These are phyloP conservation scores for Mercenaria mercenaria DNA, from an alignment of 1,140 invertebrate species.

Conservation along the genomic window DNA sequence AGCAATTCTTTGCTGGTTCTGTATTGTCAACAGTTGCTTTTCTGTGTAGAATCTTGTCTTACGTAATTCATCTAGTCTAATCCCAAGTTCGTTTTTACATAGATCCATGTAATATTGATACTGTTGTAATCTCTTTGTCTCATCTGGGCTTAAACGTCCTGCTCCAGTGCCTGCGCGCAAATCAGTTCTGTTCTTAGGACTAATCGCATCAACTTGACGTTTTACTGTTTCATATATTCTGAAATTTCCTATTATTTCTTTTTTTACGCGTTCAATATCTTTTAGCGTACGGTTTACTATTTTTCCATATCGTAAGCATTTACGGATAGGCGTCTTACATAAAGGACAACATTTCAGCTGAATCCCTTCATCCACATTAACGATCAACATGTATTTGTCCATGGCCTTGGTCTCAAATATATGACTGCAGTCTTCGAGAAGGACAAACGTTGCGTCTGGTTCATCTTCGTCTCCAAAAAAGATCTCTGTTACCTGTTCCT, in stretches of 20 bases:
- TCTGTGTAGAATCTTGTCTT: not conserved
- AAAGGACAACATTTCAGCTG: slow-evolving; percentile 89
- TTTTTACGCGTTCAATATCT: slow-evolving; percentile 71
- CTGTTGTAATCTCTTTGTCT: no score
- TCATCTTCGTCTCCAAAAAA: slow-evolving; percentile 86
- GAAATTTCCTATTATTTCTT: no score
- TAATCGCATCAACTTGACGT: no score
- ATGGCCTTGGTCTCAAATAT: slow-evolving; percentile 69
- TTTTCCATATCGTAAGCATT: slow-evolving; percentile 89
- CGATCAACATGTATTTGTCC: slow-evolving; percentile 86
- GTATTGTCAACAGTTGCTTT: not conserved
- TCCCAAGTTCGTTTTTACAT: no score
- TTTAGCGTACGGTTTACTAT: slow-evolving; percentile 86
- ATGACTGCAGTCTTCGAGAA: slow-evolving; percentile 75
- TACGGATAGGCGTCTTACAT: slow-evolving; percentile 89
- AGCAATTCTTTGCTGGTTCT: slow-evolving; percentile 10
- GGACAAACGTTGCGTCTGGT: slow-evolving; percentile 71
- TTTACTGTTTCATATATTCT: no score
- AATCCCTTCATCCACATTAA: slow-evolving; percentile 85
- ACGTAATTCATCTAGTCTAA: not conserved
- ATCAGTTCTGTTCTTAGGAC: no score
- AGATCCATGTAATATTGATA: no score
- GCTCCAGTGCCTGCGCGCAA: no score
- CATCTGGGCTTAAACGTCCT: no score
- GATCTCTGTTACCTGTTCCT: slow-evolving; percentile 87